Conservation (phyloP, 2,888 invertebrate species). For the Eudasyphora cyanicolor region DNA sequence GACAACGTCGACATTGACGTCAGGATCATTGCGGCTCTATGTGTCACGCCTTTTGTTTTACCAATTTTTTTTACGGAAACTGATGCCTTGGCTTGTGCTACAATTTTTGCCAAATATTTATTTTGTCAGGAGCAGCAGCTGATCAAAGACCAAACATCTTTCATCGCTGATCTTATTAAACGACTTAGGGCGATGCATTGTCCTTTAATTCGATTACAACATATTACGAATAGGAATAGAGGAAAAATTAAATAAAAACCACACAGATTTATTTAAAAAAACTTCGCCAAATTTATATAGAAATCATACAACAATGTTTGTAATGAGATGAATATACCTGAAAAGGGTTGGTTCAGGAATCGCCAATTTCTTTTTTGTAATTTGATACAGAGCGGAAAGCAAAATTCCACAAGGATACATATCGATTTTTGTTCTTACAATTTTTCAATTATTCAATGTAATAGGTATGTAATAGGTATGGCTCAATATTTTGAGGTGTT, state of each 20-base stretch:
- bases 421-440: too few relatives aligned
- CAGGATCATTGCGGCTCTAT: slow-evolving; percentile 35
- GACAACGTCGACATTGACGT: background rate
- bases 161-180: background rate
- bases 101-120: slow-evolving; percentile 47
- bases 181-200: background rate
- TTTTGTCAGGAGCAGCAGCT: slow-evolving; percentile 28
- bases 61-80: background rate
- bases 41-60: slow-evolving; percentile 53
- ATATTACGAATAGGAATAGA: background rate
- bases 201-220: slow-evolving; percentile 12
- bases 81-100: slow-evolving; percentile 12
- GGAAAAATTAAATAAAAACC: background rate
- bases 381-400: too few relatives aligned
- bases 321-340: too few relatives aligned
- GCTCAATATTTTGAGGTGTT: too few relatives aligned
- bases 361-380: too few relatives aligned
- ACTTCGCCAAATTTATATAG: too few relatives aligned
- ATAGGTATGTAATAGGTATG: too few relatives aligned
- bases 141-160: background rate
- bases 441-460: too few relatives aligned
- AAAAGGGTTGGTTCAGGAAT: too few relatives aligned
- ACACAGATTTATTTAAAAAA: too few relatives aligned
- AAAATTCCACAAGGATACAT: too few relatives aligned
- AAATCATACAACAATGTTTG: too few relatives aligned